phyloP scores from a whole-genome alignment of 1,140 invertebrate genomes.

The Maniola jurtina region DNA sequence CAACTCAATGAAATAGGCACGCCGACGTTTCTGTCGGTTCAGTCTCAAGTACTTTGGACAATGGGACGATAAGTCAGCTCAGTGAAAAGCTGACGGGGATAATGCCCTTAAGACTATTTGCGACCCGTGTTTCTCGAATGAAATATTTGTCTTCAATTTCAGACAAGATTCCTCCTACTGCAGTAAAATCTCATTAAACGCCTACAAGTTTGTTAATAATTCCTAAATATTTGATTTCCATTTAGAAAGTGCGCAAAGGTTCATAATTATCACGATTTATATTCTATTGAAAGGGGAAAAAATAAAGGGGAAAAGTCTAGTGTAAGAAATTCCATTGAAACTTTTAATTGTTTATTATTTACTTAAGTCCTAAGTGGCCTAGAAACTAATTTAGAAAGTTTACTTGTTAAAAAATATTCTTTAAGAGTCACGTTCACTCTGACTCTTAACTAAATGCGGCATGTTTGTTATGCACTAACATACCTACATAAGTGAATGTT shows the following conservation, averaged over 20 bases:
- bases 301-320: background rate
- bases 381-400: conserved; percentile 29
- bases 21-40: conserved; percentile 17
- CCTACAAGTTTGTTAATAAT: background rate
- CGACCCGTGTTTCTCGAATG: conserved; percentile 11
- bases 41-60: conserved; percentile 18
- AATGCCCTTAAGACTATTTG: conserved; percentile 14
- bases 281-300: background rate
- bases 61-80: conserved; percentile 24
- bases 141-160: conserved; percentile 8
- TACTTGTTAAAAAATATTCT: conserved; percentile 30
- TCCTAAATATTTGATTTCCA: background rate
- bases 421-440: conserved; percentile 30
- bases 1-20: conserved; percentile 17
- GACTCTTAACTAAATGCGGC: conserved; percentile 24
- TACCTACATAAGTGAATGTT: conserved; percentile 31
- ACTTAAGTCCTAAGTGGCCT: conserved; percentile 1
- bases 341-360: background rate
- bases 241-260: background rate
- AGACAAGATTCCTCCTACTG: conserved; percentile 5
- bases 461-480: conserved; percentile 26
- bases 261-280: no score
- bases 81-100: conserved; percentile 19
- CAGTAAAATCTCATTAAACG: background rate
- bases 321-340: background rate